Evolutionary conservation across 2,888 invertebrate species (phyloP).

Genomic region (Sinhomidia bicolor): DNA sequence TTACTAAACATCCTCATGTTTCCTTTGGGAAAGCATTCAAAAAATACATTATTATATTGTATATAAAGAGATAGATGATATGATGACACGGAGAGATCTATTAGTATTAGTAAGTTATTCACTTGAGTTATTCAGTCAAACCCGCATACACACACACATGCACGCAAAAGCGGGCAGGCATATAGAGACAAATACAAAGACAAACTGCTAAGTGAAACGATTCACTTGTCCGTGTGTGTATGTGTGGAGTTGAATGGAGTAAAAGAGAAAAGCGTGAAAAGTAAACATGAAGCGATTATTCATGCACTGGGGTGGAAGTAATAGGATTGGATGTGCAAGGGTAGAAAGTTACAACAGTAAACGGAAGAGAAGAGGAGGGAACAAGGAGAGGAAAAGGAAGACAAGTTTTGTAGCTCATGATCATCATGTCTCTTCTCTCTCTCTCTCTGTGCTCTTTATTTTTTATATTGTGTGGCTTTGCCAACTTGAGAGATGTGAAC

Average conservation of each 20-base stretch:
- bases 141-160: not conserved
- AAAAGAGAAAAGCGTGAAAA: slow-evolving; percentile 72
- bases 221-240: slow-evolving; percentile 17
- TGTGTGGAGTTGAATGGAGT: slow-evolving; percentile 14
- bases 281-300: slow-evolving; percentile 75
- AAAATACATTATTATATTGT: too few species aligned
- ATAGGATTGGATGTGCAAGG: slow-evolving; percentile 74
- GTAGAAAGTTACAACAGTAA: slow-evolving; percentile 71
- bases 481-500: not conserved
- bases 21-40: slow-evolving; percentile 55
- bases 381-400: slow-evolving; percentile 7
- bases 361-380: slow-evolving; percentile 56
- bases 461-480: slow-evolving; percentile 41
- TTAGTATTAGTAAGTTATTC: slow-evolving; percentile 28
- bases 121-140: not conserved
- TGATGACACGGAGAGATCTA: slow-evolving; percentile 52
- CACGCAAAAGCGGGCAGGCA: too few species aligned
- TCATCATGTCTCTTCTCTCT: too few species aligned
- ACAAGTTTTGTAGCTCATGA: not conserved
- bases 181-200: not conserved
- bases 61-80: slow-evolving; percentile 8
- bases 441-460: not conserved
- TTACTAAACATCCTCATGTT: slow-evolving; percentile 60
- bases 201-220: slow-evolving; percentile 44
- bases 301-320: slow-evolving; percentile 74